Evolutionary conservation across 2,888 invertebrate species (phyloP).

Genomic region (Rhyacophila evoluta): DNA sequence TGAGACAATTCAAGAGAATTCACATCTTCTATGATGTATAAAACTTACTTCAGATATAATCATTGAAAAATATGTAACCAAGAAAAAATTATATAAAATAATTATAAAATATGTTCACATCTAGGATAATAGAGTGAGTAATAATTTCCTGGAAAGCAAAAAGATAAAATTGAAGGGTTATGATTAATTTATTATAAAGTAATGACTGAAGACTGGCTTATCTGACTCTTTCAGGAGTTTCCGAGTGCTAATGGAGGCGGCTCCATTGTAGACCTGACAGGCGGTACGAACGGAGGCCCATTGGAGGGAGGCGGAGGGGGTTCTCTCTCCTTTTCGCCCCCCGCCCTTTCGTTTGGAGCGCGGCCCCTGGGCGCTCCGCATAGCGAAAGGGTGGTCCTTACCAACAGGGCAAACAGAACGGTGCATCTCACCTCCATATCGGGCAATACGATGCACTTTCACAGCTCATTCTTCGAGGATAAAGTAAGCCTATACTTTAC

Average conservation of each 20-base stretch:
- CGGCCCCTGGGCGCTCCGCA: slow-evolving; percentile 89
- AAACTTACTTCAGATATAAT: too few species aligned
- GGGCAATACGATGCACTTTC: slow-evolving; percentile 94
- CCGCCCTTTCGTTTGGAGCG: slow-evolving; percentile 69
- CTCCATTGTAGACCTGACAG: background rate
- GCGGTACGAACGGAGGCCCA: background rate
- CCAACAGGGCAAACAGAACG: slow-evolving; percentile 90
- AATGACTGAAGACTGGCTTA: too few species aligned
- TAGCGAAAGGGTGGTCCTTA: slow-evolving; percentile 86
- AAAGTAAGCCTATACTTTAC: slow-evolving; percentile 85
- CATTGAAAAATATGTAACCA: too few species aligned
- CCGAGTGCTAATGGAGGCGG: slow-evolving; percentile 25
- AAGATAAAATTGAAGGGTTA: too few species aligned
- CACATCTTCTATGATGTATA: too few species aligned
- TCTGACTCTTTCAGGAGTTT: slow-evolving; percentile 40
- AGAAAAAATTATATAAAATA: too few species aligned
- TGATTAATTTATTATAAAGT: too few species aligned
- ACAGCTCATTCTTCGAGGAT: slow-evolving; percentile 96
- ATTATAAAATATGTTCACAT: too few species aligned
- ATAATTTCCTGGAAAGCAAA: too few species aligned
- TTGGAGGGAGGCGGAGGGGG: slow-evolving; percentile 47
- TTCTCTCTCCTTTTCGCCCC: slow-evolving; percentile 65
- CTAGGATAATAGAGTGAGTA: too few species aligned
- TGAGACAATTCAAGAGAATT: too few species aligned
- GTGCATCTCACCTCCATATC: slow-evolving; percentile 94